A percentile compares a stretch with the other conserved stretches of the same genome.
phyloP scores from a whole-genome alignment of 2,113 vertebrate genomes.

The Nipponia nippon region DNA sequence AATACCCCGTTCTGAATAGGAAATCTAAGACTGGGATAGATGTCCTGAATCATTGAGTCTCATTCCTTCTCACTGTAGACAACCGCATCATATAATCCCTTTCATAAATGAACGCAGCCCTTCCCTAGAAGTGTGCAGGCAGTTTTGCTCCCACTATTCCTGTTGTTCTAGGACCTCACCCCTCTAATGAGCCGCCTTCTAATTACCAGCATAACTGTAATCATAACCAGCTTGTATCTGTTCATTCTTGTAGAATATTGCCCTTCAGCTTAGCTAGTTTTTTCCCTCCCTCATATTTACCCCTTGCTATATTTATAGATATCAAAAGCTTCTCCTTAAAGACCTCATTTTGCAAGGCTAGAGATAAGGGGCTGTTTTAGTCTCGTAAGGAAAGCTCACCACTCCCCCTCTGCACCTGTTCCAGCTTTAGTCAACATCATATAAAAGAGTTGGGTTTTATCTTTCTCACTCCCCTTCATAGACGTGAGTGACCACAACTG shows the following conservation, averaged over 20 bases:
- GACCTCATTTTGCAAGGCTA: neutral
- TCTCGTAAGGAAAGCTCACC: neutral
- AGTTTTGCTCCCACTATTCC: neutral
- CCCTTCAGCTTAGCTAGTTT: neutral
- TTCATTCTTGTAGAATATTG: neutral
- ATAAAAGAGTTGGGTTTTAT: neutral
- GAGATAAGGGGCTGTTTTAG: neutral
- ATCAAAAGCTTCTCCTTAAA: neutral
- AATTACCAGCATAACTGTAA: neutral
- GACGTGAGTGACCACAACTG: neutral
- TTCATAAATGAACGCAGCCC: neutral
- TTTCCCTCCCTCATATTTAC: neutral
- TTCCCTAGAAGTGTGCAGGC: neutral
- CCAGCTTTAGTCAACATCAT: neutral
- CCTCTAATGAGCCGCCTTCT: neutral
- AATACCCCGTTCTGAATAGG: neutral
- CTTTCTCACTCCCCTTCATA: neutral
- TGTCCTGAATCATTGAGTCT: neutral
- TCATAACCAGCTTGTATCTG: neutral
- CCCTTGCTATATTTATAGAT: neutral
- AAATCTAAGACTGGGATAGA: neutral
- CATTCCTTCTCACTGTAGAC: neutral
- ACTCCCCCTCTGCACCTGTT: neutral
- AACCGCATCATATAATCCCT: neutral
- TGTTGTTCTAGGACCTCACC: neutral